Base-by-base conservation (phyloP, 2,113 vertebrate genomes). In the Scortum barcoo region DNA sequence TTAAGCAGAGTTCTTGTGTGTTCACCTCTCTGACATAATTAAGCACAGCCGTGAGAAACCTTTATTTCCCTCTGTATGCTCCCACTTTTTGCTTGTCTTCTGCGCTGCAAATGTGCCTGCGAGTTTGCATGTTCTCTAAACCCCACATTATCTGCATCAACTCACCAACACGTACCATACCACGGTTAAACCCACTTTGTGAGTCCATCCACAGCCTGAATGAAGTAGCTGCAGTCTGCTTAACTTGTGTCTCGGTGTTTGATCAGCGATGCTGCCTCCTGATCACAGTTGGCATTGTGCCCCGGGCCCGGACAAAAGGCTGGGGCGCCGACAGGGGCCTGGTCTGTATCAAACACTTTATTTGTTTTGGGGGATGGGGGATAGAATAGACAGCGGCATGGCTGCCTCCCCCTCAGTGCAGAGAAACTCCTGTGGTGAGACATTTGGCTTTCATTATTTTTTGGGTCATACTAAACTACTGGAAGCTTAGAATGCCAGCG, bases 281-380 rank as follows among this genome's bases (percentile, higher is more conserved):
- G 86, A 90, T 93, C 88, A 86, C 87, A 81, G 86, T 78, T 89
- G 83, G 85, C 88, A 80, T 86, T 86, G 81, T 89, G 89, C 83
- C 86, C 76, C n/a, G 68, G 85, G 89, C 88, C 85, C 78, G 22
- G 72, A 76, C 85, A 87, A 91, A 88, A 92, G 79, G 87, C 73
- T 56, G 76, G 85, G 85, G 89, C 50, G 67, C 90, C 53, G 53
- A 48, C 74, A 83, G 89, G 86, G 90, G 87, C 79, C 86, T 89
- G 84, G 75, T 73, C 83, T 91, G 70, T 87, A 91, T 93, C 90
- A 88, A 80, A 86, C 82, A 50, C 81, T 86, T 83, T 91, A 89
- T 94, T 92, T 94, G 86, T 93, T 93, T 93, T 85, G 87, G 89
- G 85, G 88, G 91, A 63, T 85, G 85, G 78, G 80, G 81, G 50